Conservation (phyloP, 2,113 vertebrate species). For the Benitochromis conjunctus region DNA sequence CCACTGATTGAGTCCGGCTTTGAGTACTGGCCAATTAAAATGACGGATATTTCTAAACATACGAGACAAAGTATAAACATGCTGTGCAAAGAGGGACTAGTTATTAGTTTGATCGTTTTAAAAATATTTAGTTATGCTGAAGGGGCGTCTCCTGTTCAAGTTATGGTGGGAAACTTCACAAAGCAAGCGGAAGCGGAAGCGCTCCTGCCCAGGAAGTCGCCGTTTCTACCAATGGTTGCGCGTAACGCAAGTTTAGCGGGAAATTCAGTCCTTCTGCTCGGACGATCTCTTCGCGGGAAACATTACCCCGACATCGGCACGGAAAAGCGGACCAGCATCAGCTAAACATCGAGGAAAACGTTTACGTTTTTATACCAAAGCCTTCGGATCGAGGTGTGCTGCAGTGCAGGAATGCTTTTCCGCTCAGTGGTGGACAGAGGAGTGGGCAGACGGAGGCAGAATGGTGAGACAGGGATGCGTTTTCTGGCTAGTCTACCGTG, state of each 20-base stretch:
- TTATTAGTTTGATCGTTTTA: neutral
- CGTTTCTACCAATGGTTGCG: conserved; percentile 55
- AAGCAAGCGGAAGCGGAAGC: conserved; percentile 12
- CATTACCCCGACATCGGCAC: neutral
- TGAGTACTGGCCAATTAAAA: too few species aligned
- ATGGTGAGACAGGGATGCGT: conserved; percentile 57
- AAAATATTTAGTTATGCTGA: neutral
- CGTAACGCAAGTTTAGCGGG: conserved; percentile 62
- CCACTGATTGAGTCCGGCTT: too few species aligned
- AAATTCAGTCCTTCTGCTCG: conserved; percentile 30
- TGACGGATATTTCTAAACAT: too few species aligned
- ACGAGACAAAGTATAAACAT: neutral
- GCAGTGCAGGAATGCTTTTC: conserved; percentile 63
- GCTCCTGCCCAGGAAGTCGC: neutral
- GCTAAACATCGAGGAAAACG: neutral
- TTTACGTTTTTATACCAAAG: too few species aligned
- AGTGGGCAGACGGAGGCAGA: conserved; percentile 52
- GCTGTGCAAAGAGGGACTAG: neutral
- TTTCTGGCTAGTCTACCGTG: neutral
- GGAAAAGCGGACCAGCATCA: neutral
- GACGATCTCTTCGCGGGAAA: conserved; percentile 71
- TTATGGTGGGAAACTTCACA: neutral
- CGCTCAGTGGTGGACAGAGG: conserved; percentile 67
- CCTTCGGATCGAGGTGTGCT: neutral
- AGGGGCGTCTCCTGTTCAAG: neutral